Base-by-base conservation (phyloP, 2,797 vertebrate species). In the Lacerta agilis region DNA sequence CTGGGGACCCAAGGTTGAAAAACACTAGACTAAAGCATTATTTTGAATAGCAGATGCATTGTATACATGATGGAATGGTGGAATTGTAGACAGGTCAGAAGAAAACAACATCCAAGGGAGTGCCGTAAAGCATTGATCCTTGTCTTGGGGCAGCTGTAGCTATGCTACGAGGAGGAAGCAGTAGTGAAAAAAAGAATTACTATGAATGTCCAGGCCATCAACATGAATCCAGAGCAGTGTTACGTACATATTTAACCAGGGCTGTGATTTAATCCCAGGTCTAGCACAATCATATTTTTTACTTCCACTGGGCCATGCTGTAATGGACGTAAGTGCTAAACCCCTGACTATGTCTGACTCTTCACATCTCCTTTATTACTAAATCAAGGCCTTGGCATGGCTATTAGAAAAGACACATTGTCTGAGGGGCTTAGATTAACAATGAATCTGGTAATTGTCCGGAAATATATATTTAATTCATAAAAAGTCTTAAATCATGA, bases 391-490 rank as follows among this genome's bases (percentile, higher is more conserved):
- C 76, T 86, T 93, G 90, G 75, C 78, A 89, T 86, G 75, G 85
- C 75, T 90, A 78, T 93, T 89, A 95, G 86, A 94, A 94, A 94
- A 91, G 87, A 94, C 80, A 82, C 38, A 18, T 45, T 91, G 81
- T 89, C 82, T 93, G 95, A 94, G 93, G 93, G 92, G 81, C 88
- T 95, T 92, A 94, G 91, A 90, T 95, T 95, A 96, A 93, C 92
- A 95, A 78, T 95, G 93, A 94, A 90, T 27, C 88, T 89, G 91
- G 87, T 95, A 95, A 96, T 95, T 96, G 93, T 92, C 89, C 88
- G 87, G 94, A 96, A 95, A 95, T 94, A 94, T 95, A 93, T 92
- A 95, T 91, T 95, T 94, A 96, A 94, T 94, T 95, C 92, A 96
- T 91, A 94, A 94, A 95, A 95, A 75, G 89, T 91, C 90, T 94